phyloP scores from a whole-genome alignment of 2,113 vertebrate genomes.

The Ifrita kowaldi region DNA sequence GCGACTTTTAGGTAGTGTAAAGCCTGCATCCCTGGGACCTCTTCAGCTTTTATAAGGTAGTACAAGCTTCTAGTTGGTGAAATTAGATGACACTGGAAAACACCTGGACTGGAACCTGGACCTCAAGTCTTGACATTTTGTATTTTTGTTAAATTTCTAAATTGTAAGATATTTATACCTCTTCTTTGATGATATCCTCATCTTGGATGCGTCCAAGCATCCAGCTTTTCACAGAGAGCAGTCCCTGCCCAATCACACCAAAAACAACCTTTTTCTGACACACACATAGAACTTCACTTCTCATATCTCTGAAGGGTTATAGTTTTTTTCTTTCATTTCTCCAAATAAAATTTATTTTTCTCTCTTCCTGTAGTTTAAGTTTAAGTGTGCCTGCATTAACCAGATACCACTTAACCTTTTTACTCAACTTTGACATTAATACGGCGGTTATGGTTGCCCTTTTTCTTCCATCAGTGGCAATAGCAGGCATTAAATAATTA shows the following conservation, averaged over 20 bases:
- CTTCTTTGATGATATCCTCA: background rate
- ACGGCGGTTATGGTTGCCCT: background rate
- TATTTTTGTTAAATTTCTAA: background rate
- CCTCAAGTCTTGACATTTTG: background rate
- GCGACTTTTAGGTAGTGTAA: background rate
- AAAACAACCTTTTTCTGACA: background rate
- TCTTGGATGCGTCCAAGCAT: background rate
- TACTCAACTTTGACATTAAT: background rate
- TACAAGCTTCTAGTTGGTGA: background rate
- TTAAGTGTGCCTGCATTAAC: background rate
- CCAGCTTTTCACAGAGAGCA: background rate
- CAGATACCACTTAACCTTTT: background rate
- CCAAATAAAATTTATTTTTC: background rate
- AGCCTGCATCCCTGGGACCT: background rate
- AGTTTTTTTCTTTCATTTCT: background rate
- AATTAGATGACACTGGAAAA: background rate
- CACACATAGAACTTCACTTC: accelerated
- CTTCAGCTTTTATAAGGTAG: background rate
- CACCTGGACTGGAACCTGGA: background rate
- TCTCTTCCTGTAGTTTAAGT: background rate
- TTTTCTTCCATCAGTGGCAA: background rate
- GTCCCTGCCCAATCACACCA: background rate
- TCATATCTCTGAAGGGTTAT: background rate
- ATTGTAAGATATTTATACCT: background rate
- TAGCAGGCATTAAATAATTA: background rate